Evolutionary conservation across 1,140 invertebrate genomes (phyloP).

Genomic region (Telenomus remus): DNA sequence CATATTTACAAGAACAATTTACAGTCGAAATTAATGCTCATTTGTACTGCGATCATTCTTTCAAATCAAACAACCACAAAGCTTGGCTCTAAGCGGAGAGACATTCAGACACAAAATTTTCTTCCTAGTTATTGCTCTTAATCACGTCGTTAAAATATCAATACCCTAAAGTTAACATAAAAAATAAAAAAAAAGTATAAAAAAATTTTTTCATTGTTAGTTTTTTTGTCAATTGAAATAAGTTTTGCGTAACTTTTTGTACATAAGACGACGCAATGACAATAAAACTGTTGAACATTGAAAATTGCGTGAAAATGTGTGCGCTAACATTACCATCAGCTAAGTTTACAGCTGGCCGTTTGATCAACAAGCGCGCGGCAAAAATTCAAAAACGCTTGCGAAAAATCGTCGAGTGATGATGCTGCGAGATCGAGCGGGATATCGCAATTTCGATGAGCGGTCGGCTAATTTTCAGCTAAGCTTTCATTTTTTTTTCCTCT

Average conservation of each 20-base stretch:
- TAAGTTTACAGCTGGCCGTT: conserved; percentile 11
- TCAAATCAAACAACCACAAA: conserved; percentile 3
- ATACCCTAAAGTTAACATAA: too few species aligned
- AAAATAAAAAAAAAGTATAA: too few species aligned
- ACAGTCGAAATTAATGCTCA: conserved; percentile 7
- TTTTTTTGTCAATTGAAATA: too few species aligned
- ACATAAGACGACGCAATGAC: conserved; percentile 30
- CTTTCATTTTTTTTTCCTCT: conserved; percentile 16
- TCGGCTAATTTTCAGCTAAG: conserved; percentile 35
- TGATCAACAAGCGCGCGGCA: conserved; percentile 20
- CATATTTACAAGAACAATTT: conserved; percentile 34
- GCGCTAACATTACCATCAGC: conserved; percentile 7
- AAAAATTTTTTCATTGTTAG: too few species aligned
- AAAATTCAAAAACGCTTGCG: too few species aligned
- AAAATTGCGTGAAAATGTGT: conserved; percentile 23
- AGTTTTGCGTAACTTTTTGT: conserved; percentile 15
- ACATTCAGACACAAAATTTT: not conserved
- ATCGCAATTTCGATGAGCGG: conserved; percentile 31
- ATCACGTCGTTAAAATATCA: not conserved
- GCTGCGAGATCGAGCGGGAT: conserved; percentile 41
- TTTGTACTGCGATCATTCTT: conserved; percentile 1
- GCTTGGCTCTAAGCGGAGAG: not conserved
- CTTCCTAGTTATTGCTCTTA: conserved; percentile 28
- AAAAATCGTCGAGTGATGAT: too few species aligned
- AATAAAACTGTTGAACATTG: conserved; percentile 34